These are phyloP conservation scores for Cydia amplana DNA, from an alignment of 1,140 invertebrate species.

Conservation along the genomic window DNA sequence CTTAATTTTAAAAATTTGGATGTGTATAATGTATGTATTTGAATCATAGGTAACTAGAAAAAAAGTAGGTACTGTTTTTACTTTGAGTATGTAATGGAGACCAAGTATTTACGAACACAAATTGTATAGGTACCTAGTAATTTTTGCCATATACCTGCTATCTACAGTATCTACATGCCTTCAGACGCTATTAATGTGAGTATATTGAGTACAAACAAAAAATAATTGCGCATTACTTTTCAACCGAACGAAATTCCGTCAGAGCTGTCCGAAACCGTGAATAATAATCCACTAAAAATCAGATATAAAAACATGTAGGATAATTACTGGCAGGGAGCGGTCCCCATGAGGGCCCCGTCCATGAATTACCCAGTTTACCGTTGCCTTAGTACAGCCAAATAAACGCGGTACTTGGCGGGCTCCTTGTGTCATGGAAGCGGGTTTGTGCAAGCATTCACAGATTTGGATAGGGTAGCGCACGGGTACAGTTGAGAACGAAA, in stretches of 20 bases:
- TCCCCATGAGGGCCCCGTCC: conserved; percentile 57
- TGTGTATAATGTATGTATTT: no score
- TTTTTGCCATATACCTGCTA: background rate
- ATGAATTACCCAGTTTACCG: conserved; percentile 60
- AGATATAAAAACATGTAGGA: conserved; percentile 76
- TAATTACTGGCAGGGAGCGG: conserved; percentile 73
- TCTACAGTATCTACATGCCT: no score
- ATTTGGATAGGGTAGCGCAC: conserved; percentile 73
- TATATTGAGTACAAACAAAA: background rate
- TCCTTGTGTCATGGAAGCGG: conserved; percentile 79
- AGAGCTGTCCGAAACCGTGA: conserved; percentile 63
- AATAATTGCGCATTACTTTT: conserved; percentile 16
- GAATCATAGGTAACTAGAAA: no score
- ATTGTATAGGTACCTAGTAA: no score
- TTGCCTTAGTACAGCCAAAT: conserved; percentile 44
- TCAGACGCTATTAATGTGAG: background rate
- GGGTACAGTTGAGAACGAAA: conserved; percentile 54
- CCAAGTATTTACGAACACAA: no score
- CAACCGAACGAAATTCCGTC: conserved; percentile 50
- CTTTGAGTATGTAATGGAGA: no score
- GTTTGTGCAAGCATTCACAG: conserved; percentile 79
- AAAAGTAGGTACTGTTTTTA: no score
- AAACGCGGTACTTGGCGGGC: conserved; percentile 70
- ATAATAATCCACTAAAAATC: conserved; percentile 77
- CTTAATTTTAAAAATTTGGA: no score